These are phyloP conservation scores for Colaptes auratus DNA, from an alignment of 2,113 vertebrate species.

Conservation along the genomic window DNA sequence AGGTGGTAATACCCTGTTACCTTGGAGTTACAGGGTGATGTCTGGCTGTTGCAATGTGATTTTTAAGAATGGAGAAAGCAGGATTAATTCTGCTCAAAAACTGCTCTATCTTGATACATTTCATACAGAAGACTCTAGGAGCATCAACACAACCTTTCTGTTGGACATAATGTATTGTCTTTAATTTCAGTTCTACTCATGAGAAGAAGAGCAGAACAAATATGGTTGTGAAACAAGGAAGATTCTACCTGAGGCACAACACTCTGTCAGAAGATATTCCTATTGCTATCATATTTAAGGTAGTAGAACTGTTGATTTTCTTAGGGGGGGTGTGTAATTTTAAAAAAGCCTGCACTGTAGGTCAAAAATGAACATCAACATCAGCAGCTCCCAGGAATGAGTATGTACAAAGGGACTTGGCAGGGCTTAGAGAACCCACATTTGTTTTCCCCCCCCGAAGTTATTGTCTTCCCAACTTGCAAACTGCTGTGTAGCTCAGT, in stretches of 20 bases:
- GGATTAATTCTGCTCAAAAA: background rate
- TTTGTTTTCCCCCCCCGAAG: background rate
- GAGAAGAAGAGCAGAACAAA: slow-evolving; percentile 99
- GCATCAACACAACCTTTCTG: background rate
- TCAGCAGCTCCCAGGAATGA: background rate
- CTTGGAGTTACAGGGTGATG: background rate
- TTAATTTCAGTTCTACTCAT: slow-evolving; percentile 89
- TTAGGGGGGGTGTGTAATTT: too few species aligned
- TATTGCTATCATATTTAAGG: slow-evolving; percentile 98
- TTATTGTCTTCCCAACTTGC: background rate
- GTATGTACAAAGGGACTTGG: background rate
- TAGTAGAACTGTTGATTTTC: slow-evolving; percentile 43
- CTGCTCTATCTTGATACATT: background rate
- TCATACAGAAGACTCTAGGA: background rate
- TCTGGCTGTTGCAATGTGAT: background rate
- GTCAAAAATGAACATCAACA: background rate
- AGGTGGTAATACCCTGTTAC: background rate
- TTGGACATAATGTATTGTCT: background rate
- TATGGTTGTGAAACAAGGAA: slow-evolving; percentile 93
- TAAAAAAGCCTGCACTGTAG: background rate
- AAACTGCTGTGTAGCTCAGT: background rate
- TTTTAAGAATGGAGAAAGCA: background rate
- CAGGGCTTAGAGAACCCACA: background rate
- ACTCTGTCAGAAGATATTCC: slow-evolving; percentile 97
- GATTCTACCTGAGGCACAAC: slow-evolving; percentile 96